Conservation (phyloP, 2,888 invertebrate species). For the Zygothrica quintamaculata region DNA sequence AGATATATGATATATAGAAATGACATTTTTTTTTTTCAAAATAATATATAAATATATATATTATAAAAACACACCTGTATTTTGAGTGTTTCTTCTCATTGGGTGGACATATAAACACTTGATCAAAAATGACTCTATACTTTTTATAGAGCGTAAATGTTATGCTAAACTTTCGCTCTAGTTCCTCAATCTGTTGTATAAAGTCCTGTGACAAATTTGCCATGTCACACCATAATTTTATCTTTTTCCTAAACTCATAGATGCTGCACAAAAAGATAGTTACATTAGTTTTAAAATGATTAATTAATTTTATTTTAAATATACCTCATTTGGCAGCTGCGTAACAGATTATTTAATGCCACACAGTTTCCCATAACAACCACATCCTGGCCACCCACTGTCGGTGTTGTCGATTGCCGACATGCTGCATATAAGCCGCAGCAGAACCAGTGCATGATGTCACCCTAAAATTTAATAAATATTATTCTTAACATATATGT, state of each 20-base stretch:
- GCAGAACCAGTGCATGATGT: slow-evolving; percentile 95
- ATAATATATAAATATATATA: neutral
- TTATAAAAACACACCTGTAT: slow-evolving; percentile 69
- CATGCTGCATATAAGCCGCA: slow-evolving; percentile 97
- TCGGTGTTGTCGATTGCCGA: slow-evolving; percentile 91
- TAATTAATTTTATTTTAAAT: neutral
- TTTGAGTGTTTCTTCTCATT: slow-evolving; percentile 83
- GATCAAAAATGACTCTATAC: slow-evolving; percentile 93
- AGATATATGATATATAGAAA: too few relatives aligned
- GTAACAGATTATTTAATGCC: slow-evolving; percentile 94
- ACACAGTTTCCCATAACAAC: slow-evolving; percentile 95
- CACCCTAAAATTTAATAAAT: slow-evolving; percentile 88
- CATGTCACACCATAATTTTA: slow-evolving; percentile 98
- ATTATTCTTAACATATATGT: neutral
- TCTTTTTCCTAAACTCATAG: slow-evolving; percentile 96
- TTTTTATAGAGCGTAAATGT: slow-evolving; percentile 97
- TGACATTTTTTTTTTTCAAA: neutral
- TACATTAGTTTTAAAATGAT: too few relatives aligned
- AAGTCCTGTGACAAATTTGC: slow-evolving; percentile 93
- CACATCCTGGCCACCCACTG: slow-evolving; percentile 89
- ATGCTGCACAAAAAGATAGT: too few relatives aligned
- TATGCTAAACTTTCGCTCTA: slow-evolving; percentile 96
- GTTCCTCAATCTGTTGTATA: slow-evolving; percentile 91
- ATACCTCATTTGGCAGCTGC: slow-evolving; percentile 94
- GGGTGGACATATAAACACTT: slow-evolving; percentile 90